Conservation (phyloP, 2,888 invertebrate species). For the Ichneumoninae sp. region DNA sequence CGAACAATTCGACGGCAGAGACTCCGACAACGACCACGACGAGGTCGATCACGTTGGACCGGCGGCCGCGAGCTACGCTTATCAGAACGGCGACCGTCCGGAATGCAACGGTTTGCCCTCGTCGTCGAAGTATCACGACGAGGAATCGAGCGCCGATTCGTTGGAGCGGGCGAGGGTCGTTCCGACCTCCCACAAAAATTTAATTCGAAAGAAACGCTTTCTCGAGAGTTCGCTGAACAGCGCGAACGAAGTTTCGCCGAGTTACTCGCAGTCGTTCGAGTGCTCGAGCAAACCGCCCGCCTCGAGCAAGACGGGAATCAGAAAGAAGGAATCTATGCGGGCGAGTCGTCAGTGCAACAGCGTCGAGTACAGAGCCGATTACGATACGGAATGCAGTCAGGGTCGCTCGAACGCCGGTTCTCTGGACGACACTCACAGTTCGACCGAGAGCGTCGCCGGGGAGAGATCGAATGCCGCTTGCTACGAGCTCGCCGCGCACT, state of each 20-base stretch:
- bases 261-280: conserved; percentile 68
- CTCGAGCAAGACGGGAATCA: conserved; percentile 61
- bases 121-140: conserved; percentile 44
- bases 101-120: conserved; percentile 54
- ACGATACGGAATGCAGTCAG: conserved; percentile 35
- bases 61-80: conserved; percentile 21
- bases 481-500: conserved; percentile 54
- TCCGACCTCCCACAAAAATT: conserved; percentile 69
- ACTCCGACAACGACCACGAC: conserved; percentile 43
- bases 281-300: conserved; percentile 44
- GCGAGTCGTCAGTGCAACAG: conserved; percentile 64
- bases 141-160: conserved; percentile 38
- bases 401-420: conserved; percentile 29
- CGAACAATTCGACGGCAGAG: conserved; percentile 29
- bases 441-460: conserved; percentile 61
- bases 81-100: conserved; percentile 47
- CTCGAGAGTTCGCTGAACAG: conserved; percentile 59
- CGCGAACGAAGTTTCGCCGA: conserved; percentile 65
- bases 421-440: conserved; percentile 58
- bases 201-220: conserved; percentile 72
- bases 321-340: conserved; percentile 67
- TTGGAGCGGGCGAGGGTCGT: conserved; percentile 48
- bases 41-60: conserved; percentile 32
- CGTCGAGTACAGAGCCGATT: conserved; percentile 55
- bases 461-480: conserved; percentile 49